Base-by-base conservation (phyloP, 1,140 invertebrate species). In the Limonius californicus region DNA sequence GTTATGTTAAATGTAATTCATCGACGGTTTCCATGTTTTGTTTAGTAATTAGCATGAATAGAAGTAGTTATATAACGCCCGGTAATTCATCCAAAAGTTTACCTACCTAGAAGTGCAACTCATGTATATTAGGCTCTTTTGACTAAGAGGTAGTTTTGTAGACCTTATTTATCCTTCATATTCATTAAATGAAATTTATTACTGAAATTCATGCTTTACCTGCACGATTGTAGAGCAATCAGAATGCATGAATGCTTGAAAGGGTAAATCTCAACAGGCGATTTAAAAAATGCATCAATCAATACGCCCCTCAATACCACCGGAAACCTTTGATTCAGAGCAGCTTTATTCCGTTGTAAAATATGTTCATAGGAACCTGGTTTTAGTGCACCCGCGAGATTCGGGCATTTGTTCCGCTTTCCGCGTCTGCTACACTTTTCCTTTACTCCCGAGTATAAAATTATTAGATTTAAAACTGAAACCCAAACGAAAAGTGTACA, bases 231-330 rank as follows among this genome's bases (percentile, higher is more conserved):
- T n/a, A n/a, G n/a, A n/a, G n/a, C n/a, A n/a, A n/a, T n/a, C n/a
- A 27, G 9, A 27, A 27, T 27, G 3, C 9, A 27, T 27, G 45
- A 50, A 50, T 18, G 19, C 18, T 50, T 50, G 45, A 50, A 50
- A 50, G 19, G 2, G 45, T 50, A 50, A 16, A 19, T 50, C 14
- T 19, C 14, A 50, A 50, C n/a, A 18, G 45, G 16, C 1, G 45
- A 50, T 18, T 50, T 50, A 45, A 50, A 50, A 50, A 50, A 50
- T 50, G 7, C 16, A 50, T 50, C 45, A 50, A 50, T 50, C 45
- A 50, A 50, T 50, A 18, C 3, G 2, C 42, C 9, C 23, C 3
- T 12, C 19, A 18, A 18, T 50, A 50, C 12, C 15, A 14, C 16
- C 19, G 35, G 45, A 50, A 50, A 50, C 45, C 16, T 50, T 50